phyloP scores from a whole-genome alignment of 2,888 invertebrate genomes.

The Asteroscopus sphinx region DNA sequence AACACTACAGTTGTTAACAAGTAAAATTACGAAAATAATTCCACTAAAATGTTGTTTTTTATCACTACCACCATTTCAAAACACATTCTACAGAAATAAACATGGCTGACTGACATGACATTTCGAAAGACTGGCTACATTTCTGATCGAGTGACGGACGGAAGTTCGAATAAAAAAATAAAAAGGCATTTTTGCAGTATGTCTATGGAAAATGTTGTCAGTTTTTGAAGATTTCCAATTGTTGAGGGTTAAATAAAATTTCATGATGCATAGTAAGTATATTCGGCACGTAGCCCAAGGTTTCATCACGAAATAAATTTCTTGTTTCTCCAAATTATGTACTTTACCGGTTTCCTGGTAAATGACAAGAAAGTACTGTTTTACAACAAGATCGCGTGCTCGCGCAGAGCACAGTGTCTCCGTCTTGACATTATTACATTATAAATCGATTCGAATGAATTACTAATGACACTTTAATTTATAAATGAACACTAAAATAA shows the following conservation, averaged over 20 bases:
- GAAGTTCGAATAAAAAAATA: slow-evolving; percentile 50
- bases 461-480: no score
- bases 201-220: slow-evolving; percentile 65
- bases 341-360: no score
- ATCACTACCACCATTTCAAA: slow-evolving; percentile 87
- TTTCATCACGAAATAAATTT: no score
- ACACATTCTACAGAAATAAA: slow-evolving; percentile 83
- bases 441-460: no score
- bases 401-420: no score
- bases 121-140: slow-evolving; percentile 63
- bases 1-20: slow-evolving; percentile 70
- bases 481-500: no score
- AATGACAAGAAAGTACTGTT: no score
- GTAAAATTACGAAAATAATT: slow-evolving; percentile 69
- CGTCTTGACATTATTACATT: no score
- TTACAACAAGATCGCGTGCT: no score
- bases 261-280: background rate
- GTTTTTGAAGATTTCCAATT: slow-evolving; percentile 11
- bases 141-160: slow-evolving; percentile 53
- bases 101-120: slow-evolving; percentile 86
- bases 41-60: slow-evolving; percentile 78
- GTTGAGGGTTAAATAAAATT: slow-evolving; percentile 23
- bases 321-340: no score
- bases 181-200: slow-evolving; percentile 27
- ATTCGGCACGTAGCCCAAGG: no score